phyloP scores from a whole-genome alignment of 2,888 invertebrate species.

The Amblyteles armatorius region DNA sequence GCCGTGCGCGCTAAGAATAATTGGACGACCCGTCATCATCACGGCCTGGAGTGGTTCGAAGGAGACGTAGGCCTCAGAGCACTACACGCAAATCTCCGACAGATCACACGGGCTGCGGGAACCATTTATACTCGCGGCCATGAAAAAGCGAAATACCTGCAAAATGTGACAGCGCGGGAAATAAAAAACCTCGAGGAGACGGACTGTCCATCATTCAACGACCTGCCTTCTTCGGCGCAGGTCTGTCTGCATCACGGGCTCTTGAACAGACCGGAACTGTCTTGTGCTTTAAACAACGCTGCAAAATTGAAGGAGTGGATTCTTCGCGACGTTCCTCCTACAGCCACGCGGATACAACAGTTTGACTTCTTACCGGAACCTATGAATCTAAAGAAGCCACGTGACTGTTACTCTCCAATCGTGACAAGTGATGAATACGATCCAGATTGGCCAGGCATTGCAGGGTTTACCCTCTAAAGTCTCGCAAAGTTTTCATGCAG shows the following conservation, averaged over 20 bases:
- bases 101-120: not conserved
- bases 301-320: not conserved
- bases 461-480: not conserved
- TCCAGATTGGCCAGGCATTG: constrained; percentile 3
- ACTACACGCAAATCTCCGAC: not conserved
- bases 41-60: too few species aligned
- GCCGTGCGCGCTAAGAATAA: not conserved
- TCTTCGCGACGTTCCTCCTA: too few species aligned
- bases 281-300: not conserved
- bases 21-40: not conserved
- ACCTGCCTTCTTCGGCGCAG: not conserved
- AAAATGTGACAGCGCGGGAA: too few species aligned
- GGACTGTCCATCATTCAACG: constrained; percentile 10
- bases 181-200: constrained; percentile 32
- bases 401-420: too few species aligned
- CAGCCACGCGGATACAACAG: too few species aligned
- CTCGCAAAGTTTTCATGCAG: not conserved
- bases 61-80: too few species aligned
- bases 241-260: not conserved
- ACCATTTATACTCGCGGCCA: too few species aligned
- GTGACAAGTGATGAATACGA: not conserved
- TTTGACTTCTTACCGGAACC: too few species aligned
- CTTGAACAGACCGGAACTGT: not conserved
- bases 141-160: too few species aligned
- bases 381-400: too few species aligned